Percentiles rank a stretch among this genome's conserved stretches.
These are phyloP conservation scores for Amia ocellicauda DNA, from an alignment of 2,113 vertebrate species.

Conservation along the genomic window DNA sequence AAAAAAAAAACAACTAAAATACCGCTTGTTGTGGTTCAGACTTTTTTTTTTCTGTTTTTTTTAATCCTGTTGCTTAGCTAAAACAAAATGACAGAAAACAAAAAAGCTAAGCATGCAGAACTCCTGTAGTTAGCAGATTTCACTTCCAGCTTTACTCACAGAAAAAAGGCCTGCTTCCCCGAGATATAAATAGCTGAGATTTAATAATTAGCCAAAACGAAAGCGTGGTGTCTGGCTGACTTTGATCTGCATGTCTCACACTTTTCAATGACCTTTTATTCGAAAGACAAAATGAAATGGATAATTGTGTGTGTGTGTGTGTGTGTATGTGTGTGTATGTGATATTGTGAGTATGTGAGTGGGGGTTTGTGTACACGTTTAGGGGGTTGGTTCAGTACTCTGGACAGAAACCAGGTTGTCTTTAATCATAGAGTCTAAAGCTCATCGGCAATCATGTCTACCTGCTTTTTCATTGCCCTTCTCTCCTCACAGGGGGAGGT, in stretches of 20 bases:
- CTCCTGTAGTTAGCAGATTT: slow-evolving; percentile 59
- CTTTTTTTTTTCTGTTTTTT: slow-evolving; percentile 26
- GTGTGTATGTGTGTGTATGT: not conserved
- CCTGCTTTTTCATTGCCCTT: slow-evolving; percentile 2
- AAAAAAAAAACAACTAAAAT: slow-evolving; percentile 9
- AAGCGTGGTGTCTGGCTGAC: slow-evolving; percentile 49
- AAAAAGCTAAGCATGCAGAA: slow-evolving; percentile 32
- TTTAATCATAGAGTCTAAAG: too few relatives aligned
- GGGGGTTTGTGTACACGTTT: too few relatives aligned
- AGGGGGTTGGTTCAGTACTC: too few relatives aligned
- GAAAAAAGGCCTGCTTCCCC: slow-evolving; percentile 48
- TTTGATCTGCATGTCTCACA: slow-evolving; percentile 50
- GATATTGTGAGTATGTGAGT: not conserved
- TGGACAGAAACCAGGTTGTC: too few relatives aligned
- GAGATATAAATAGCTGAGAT: slow-evolving; percentile 65
- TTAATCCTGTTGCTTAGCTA: slow-evolving; percentile 40
- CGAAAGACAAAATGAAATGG: slow-evolving; percentile 25
- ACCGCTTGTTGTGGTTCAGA: slow-evolving; percentile 30
- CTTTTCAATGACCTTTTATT: slow-evolving; percentile 51
- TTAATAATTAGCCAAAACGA: slow-evolving; percentile 64
- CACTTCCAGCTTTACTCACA: slow-evolving; percentile 49
- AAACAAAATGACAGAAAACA: slow-evolving; percentile 42
- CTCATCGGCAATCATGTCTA: too few relatives aligned
- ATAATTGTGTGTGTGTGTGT: too few relatives aligned
- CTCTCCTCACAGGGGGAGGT: slow-evolving; percentile 14